Evolutionary conservation across 2,113 vertebrate genomes (phyloP).

Genomic region (Proteles cristata): DNA sequence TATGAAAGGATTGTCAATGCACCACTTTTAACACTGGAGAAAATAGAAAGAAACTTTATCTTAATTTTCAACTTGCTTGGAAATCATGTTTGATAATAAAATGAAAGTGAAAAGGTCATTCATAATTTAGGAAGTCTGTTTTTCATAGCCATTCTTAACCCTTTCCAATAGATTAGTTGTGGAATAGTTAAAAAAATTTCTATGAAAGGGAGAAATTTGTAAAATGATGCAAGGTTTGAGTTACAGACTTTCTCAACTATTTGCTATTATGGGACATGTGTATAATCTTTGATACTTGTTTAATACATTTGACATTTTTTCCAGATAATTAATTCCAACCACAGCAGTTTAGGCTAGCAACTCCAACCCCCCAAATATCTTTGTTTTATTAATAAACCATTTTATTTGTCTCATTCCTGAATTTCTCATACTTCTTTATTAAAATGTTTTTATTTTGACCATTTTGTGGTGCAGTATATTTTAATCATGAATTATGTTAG

Average conservation of each 20-base stretch:
- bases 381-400: not conserved
- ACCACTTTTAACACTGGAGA: not conserved
- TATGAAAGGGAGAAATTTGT: not conserved
- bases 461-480: not conserved
- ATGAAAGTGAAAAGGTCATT: not conserved
- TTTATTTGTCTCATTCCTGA: not conserved
- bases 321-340: not conserved
- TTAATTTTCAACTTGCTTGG: not conserved
- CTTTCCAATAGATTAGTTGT: not conserved
- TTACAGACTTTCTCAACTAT: not conserved
- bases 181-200: not conserved
- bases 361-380: not conserved
- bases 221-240: not conserved
- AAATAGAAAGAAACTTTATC: not conserved
- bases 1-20: not conserved
- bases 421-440: not conserved
- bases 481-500: not conserved
- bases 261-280: not conserved
- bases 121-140: not conserved
- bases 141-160: not conserved
- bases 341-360: not conserved
- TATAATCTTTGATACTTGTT: not conserved
- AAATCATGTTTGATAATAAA: not conserved
- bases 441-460: not conserved
- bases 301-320: not conserved